A percentile compares a stretch with the other conserved stretches of the same genome.
Conservation (phyloP, 64 coral and sea anemone species). For the Stichodactyla helianthus region DNA sequence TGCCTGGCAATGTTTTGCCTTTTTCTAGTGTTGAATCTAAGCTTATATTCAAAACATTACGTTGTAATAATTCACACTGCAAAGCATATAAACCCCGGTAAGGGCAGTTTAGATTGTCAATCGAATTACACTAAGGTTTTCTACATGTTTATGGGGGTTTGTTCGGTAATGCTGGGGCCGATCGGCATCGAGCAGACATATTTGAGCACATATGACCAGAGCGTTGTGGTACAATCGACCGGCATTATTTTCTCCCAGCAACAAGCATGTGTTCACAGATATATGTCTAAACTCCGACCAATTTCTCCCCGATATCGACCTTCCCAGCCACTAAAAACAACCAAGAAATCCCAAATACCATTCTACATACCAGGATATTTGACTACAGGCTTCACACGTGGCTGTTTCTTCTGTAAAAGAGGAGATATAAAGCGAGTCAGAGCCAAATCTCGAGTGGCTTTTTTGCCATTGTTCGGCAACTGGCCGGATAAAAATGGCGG, state of each 20-base stretch:
- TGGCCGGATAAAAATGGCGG: constrained; percentile 4
- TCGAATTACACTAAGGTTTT: neutral
- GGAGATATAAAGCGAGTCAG: neutral
- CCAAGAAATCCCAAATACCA: neutral
- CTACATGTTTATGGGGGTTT: neutral
- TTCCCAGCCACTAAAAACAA: neutral
- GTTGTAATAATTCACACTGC: neutral
- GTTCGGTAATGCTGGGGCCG: neutral
- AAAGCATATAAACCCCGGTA: neutral
- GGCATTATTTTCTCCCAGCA: constrained; percentile 7
- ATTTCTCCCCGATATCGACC: neutral
- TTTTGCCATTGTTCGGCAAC: constrained; percentile 3
- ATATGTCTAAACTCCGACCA: neutral
- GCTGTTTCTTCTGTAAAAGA: constrained; percentile 80
- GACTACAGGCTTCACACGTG: constrained; percentile 84
- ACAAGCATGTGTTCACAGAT: constrained; percentile 16
- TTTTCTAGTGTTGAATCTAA: neutral
- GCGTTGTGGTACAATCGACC: neutral
- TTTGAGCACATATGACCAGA: neutral
- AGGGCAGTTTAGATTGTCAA: neutral
- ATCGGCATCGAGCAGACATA: neutral
- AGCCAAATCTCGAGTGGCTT: constrained; percentile 2
- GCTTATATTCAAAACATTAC: constrained; percentile 10
- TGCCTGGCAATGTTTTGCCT: neutral
- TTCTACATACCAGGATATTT: constrained; percentile 81